phyloP scores from a whole-genome alignment of 2,888 invertebrate species.

The Pimpla rufipes region DNA sequence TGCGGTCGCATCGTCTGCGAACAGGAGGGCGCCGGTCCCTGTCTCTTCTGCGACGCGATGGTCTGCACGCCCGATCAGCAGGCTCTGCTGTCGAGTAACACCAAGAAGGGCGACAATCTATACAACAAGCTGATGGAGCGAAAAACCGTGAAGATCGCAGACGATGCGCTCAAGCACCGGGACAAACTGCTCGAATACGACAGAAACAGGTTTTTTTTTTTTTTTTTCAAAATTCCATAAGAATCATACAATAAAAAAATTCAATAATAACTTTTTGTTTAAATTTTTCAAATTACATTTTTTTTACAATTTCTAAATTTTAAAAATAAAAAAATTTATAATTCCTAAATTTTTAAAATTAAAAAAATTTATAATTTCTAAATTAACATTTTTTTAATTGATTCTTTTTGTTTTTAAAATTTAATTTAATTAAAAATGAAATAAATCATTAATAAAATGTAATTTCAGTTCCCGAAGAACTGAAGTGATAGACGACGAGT shows the following conservation, averaged over 20 bases:
- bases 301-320: too few species aligned
- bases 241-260: too few species aligned
- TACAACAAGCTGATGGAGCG: constrained; percentile 88
- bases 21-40: constrained; percentile 99
- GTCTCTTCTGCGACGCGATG: constrained; percentile 95
- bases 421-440: background rate
- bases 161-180: constrained; percentile 92
- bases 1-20: constrained; percentile 98
- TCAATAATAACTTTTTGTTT: too few species aligned
- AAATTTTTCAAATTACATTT: too few species aligned
- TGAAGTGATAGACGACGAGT: constrained; percentile 96
- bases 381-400: background rate
- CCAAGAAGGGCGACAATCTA: constrained; percentile 90
- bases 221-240: background rate
- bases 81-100: constrained; percentile 88
- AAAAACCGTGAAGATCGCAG: constrained; percentile 87
- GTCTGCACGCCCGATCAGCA: constrained; percentile 93
- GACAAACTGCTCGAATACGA: constrained; percentile 95
- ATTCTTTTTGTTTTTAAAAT: background rate
- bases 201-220: constrained; percentile 88
- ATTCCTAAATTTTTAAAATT: background rate
- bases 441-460: too few species aligned
- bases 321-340: background rate
- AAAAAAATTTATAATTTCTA: too few species aligned
- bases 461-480: constrained; percentile 89